These are phyloP conservation scores for Pegoplata infirma DNA, from an alignment of 2,888 invertebrate species.

Conservation along the genomic window DNA sequence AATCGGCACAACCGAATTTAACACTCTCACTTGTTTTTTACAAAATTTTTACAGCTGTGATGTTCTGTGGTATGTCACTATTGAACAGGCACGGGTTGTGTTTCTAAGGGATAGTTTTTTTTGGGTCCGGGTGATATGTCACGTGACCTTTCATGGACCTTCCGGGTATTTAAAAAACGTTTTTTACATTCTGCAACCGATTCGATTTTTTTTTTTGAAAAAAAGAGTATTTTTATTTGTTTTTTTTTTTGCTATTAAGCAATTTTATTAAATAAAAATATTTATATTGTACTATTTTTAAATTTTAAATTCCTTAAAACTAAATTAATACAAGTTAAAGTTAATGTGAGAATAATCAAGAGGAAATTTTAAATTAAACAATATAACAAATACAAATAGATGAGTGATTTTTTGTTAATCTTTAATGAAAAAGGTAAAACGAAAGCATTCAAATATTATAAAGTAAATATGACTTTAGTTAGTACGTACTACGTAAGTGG, in stretches of 20 bases:
- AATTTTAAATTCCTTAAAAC: constrained; percentile 7
- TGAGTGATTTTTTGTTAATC: background rate
- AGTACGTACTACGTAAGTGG: constrained; percentile 15
- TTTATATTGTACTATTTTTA: constrained; percentile 11
- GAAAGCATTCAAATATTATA: constrained; percentile 13
- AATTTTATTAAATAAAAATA: constrained; percentile 37
- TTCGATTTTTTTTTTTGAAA: no score
- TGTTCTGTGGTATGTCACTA: no score
- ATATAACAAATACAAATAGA: constrained; percentile 1
- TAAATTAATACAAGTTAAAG: background rate
- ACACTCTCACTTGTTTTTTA: no score
- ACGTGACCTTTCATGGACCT: no score
- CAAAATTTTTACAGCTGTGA: no score
- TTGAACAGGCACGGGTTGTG: no score
- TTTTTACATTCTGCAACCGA: no score
- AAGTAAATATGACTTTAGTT: constrained; percentile 8
- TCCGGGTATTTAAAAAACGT: no score
- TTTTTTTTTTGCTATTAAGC: constrained; percentile 18
- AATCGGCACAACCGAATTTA: no score
- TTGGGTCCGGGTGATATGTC: no score
- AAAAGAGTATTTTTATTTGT: no score
- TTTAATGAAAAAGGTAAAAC: constrained; percentile 18
- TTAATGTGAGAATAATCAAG: background rate
- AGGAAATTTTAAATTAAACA: background rate
- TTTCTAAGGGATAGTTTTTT: no score